These are phyloP conservation scores for Scaptomyza parva DNA, from an alignment of 2,888 invertebrate genomes.

Conservation along the genomic window DNA sequence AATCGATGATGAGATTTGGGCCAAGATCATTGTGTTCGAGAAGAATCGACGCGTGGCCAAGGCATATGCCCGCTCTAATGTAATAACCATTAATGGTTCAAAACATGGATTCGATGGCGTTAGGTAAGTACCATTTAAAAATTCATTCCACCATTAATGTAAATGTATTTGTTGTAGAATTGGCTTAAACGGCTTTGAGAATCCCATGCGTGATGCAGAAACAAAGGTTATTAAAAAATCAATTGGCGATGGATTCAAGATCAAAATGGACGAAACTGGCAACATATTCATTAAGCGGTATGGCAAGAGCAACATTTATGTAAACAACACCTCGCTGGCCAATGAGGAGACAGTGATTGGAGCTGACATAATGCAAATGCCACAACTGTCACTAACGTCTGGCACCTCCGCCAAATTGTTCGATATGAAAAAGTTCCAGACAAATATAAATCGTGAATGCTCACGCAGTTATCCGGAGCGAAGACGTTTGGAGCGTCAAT, in stretches of 20 bases:
- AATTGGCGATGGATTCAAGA: conserved; percentile 93
- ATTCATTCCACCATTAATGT: neutral
- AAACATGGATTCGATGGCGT: conserved; percentile 98
- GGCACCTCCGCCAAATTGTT: conserved; percentile 89
- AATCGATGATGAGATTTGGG: conserved; percentile 99
- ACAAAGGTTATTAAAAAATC: conserved; percentile 96
- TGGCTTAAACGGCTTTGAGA: conserved; percentile 97
- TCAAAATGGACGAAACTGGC: conserved; percentile 90
- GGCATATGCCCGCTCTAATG: conserved; percentile 97
- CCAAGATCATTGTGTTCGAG: conserved; percentile 98
- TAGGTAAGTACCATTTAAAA: conserved; percentile 87
- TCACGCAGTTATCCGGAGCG: conserved; percentile 89
- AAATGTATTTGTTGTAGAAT: conserved; percentile 88
- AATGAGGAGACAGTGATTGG: conserved; percentile 88
- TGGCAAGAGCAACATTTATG: conserved; percentile 88
- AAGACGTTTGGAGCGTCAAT: conserved; percentile 88
- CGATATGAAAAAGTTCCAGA: conserved; percentile 90
- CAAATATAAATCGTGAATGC: conserved; percentile 89
- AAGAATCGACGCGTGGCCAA: conserved; percentile 97
- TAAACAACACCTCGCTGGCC: conserved; percentile 86
- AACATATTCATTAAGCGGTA: conserved; percentile 90
- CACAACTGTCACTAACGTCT: conserved; percentile 87
- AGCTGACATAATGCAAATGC: conserved; percentile 88
- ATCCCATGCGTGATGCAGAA: conserved; percentile 96
- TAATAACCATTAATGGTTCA: conserved; percentile 97